These are phyloP conservation scores for Beris morrisii DNA, from an alignment of 2,888 invertebrate species.

Conservation along the genomic window DNA sequence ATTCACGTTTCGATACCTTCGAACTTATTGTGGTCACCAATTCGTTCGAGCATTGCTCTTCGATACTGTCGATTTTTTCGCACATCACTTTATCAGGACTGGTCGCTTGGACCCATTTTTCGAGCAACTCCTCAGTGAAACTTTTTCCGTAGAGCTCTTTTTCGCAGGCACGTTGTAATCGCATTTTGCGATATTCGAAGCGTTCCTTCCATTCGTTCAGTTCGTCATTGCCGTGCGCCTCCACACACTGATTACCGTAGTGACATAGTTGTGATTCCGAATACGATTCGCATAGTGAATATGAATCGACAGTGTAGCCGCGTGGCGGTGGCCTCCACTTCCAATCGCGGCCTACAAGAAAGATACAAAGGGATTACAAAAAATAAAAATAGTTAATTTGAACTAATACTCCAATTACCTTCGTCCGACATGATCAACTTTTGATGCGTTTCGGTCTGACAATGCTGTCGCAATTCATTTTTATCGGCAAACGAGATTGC, in stretches of 20 bases:
- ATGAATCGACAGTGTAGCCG: constrained; percentile 66
- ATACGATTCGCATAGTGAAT: constrained; percentile 65
- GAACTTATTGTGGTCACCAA: constrained; percentile 64
- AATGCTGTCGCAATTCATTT: constrained; percentile 61
- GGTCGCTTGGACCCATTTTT: constrained; percentile 64
- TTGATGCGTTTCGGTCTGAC: constrained; percentile 66
- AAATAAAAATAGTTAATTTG: not conserved
- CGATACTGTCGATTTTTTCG: constrained; percentile 63
- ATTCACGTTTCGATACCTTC: constrained; percentile 63
- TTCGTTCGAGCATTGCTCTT: constrained; percentile 62
- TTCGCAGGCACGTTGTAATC: constrained; percentile 65
- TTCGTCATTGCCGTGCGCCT: constrained; percentile 73
- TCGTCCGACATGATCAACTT: constrained; percentile 70
- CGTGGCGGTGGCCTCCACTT: constrained; percentile 70
- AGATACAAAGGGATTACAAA: not conserved
- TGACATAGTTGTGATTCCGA: constrained; percentile 63
- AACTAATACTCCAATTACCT: constrained; percentile 48
- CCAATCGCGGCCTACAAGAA: constrained; percentile 61
- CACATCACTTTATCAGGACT: constrained; percentile 66
- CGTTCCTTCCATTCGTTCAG: constrained; percentile 73
- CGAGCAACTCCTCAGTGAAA: constrained; percentile 65
- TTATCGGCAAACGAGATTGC: constrained; percentile 60
- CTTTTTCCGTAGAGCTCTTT: constrained; percentile 67
- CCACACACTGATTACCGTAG: constrained; percentile 71
- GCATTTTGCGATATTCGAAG: constrained; percentile 68